Base-by-base conservation (phyloP, 2,888 invertebrate genomes). In the Drosophila formosana region DNA sequence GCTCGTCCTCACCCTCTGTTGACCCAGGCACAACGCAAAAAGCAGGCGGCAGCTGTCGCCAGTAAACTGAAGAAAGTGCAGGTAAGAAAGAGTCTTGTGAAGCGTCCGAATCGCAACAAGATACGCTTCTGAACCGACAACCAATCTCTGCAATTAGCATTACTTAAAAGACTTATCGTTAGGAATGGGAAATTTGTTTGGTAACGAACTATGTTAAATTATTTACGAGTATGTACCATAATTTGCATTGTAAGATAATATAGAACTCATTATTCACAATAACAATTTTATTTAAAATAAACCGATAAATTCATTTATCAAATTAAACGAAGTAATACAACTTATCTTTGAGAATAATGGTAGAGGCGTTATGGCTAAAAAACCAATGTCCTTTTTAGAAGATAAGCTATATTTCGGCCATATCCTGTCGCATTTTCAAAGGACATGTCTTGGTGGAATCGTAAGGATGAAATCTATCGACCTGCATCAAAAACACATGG, bases 71-170 rank as follows among this genome's bases (percentile, higher is more conserved):
- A 62, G 26, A 82, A 79, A n/a, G 8, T 56, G 4, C 69, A 67
- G 3, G 70, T 66, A 0, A 76, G 81, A 7, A 89, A 90, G 53
- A 77, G 75, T 56, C 73, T 89, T 9, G 75, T 88, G 1, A 88
- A 76, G 61, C 72, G 83, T 11, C 89, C 89, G 4, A 90, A 78
- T 65, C 75, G 89, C 26, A 88, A 87, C 50, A 90, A 88, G 71
- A 87, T 88, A 57, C 78, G 82, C 4, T 66, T 85, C 37, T 84
- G 68, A 61, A 6, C 1, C 3, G 0, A 39, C 7, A 23, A 23
- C 1, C 43, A 41, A 23, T n/a, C 4, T 18, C 13, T 18, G 11
- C 23, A 37, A 32, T 41, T 41, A 32, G 4, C 1, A 11, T 13
- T 30, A 18, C 1, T 39, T 9, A 56, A 3, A 51, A 70, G 30